Percentiles rank a stretch among this genome's conserved stretches.
These are phyloP conservation scores for Aulostomus chinensis DNA, from an alignment of 2,797 vertebrate species.

Conservation along the genomic window DNA sequence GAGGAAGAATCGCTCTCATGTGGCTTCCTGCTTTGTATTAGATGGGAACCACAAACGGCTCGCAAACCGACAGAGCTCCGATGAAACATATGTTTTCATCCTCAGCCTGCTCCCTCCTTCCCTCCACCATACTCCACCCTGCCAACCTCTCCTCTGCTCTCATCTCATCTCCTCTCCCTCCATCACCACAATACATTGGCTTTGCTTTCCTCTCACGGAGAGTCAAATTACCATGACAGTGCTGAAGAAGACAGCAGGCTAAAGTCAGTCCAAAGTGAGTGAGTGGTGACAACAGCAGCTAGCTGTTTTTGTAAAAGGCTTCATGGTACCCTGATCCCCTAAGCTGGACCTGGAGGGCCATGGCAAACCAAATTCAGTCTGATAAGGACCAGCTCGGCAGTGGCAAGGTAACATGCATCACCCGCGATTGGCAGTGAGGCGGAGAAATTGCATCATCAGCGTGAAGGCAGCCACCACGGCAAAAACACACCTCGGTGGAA, in stretches of 20 bases:
- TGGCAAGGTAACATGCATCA: constrained; percentile 32
- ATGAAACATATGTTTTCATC: constrained; percentile 63
- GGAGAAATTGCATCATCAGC: constrained; percentile 69
- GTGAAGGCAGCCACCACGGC: constrained; percentile 50
- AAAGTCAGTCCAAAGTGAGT: constrained; percentile 9
- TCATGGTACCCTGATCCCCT: constrained; percentile 50
- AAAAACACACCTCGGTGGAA: constrained; percentile 59
- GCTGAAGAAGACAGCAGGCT: constrained; percentile 21
- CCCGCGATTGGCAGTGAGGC: constrained; percentile 30
- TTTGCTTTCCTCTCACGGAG: constrained; percentile 50
- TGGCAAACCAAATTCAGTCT: constrained; percentile 38
- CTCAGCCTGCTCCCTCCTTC: constrained; percentile 39
- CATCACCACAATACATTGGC: constrained; percentile 46
- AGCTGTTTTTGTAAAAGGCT: constrained; percentile 54
- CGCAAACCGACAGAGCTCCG: constrained; percentile 34
- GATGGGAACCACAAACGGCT: constrained; percentile 63
- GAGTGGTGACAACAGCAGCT: constrained; percentile 40
- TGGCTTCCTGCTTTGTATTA: constrained; percentile 62
- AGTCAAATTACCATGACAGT: constrained; percentile 59
- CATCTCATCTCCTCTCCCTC: constrained; percentile 14
- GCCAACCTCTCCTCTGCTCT: constrained; percentile 31
- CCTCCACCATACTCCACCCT: constrained; percentile 39
- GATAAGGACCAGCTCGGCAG: constrained; percentile 38
- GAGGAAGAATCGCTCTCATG: constrained; percentile 42
- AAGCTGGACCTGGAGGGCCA: constrained; percentile 37